phyloP scores from a whole-genome alignment of 1,140 invertebrate genomes.

The Plutomurus gul region DNA sequence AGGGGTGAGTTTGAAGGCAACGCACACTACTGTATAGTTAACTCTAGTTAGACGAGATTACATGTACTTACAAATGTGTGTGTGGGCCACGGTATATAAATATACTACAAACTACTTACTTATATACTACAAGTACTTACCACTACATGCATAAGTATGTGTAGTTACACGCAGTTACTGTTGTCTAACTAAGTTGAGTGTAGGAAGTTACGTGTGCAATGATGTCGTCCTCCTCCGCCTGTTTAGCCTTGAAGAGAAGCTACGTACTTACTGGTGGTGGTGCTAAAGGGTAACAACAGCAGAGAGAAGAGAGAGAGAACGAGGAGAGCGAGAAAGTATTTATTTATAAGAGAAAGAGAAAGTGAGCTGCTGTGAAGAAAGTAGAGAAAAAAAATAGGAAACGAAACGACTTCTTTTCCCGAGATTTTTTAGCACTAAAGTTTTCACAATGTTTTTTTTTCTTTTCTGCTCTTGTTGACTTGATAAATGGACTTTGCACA shows the following conservation, averaged over 20 bases:
- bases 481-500: slow-evolving; percentile 50
- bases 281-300: too few relatives aligned
- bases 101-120: too few relatives aligned
- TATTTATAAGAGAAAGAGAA: neutral
- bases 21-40: neutral
- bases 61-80: too few relatives aligned
- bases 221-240: neutral
- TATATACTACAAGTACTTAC: too few relatives aligned
- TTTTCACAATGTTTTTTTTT: slow-evolving; percentile 34
- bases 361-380: neutral
- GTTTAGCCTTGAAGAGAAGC: too few relatives aligned
- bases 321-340: slow-evolving; percentile 14
- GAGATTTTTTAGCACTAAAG: slow-evolving; percentile 41
- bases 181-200: neutral
- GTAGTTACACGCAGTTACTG: neutral
- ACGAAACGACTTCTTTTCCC: slow-evolving; percentile 22
- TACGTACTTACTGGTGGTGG: too few relatives aligned
- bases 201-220: neutral
- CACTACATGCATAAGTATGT: too few relatives aligned
- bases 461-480: slow-evolving; percentile 47
- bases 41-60: too few relatives aligned
- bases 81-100: too few relatives aligned
- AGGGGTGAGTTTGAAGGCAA: neutral
- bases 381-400: neutral
- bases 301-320: neutral